phyloP scores from a whole-genome alignment of 2,888 invertebrate genomes.

The Spilosoma lubricipeda region DNA sequence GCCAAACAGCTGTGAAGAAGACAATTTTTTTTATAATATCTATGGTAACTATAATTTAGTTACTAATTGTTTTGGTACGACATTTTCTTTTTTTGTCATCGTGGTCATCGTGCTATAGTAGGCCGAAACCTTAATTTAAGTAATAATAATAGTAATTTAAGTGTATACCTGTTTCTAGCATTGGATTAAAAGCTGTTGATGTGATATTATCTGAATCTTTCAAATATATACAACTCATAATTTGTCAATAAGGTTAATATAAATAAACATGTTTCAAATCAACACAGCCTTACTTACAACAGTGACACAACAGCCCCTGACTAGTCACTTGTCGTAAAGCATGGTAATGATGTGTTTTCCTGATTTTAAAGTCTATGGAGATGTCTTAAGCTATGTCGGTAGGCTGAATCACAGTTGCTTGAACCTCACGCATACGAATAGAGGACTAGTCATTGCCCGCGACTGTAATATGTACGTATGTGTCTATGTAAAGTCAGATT shows the following conservation, averaged over 20 bases:
- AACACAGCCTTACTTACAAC: background rate
- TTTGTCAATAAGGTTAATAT: background rate
- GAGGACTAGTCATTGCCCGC: background rate
- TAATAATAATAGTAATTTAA: no score
- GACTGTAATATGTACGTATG: background rate
- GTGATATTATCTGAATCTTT: background rate
- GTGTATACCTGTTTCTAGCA: no score
- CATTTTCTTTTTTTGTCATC: no score
- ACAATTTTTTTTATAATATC: background rate
- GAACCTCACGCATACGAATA: background rate
- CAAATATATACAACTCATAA: background rate
- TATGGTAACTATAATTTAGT: no score
- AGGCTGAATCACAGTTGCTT: conserved; percentile 7
- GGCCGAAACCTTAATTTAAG: no score
- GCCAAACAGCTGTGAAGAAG: background rate
- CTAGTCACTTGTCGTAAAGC: background rate
- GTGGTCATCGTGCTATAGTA: background rate
- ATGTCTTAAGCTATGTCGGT: background rate
- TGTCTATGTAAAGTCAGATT: background rate
- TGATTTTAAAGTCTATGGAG: background rate
- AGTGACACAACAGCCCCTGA: background rate
- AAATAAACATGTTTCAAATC: background rate
- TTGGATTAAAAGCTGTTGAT: no score
- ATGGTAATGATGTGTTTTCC: background rate
- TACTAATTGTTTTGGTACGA: no score